phyloP scores from a whole-genome alignment of 2,797 vertebrate species.

The Xenopus petersii region DNA sequence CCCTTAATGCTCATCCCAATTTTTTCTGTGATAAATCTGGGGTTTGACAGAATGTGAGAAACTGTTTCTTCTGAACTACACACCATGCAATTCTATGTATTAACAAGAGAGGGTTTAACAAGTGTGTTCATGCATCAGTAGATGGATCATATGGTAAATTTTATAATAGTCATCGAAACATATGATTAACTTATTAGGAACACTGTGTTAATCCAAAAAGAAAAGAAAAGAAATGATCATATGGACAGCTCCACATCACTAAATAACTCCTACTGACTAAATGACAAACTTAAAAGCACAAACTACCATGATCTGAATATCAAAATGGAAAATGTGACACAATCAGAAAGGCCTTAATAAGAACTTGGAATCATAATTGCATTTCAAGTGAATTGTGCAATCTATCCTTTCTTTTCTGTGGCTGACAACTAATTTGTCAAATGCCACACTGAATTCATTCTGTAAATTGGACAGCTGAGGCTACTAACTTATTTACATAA shows the following conservation, averaged over 20 bases:
- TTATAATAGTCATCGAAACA: not conserved
- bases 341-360: conserved; percentile 26
- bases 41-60: no score
- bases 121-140: no score
- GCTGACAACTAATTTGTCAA: conserved; percentile 48
- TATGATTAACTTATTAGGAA: not conserved
- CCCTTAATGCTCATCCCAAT: no score
- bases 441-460: conserved; percentile 44
- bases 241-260: no score
- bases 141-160: not conserved
- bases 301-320: conserved; percentile 35
- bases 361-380: conserved; percentile 24
- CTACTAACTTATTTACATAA: conserved; percentile 35
- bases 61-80: no score
- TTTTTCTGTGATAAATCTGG: no score
- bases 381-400: conserved; percentile 41
- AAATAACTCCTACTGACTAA: conserved; percentile 17
- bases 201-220: not conserved
- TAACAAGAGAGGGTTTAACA: no score
- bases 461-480: conserved; percentile 45
- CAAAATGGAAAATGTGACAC: conserved; percentile 24
- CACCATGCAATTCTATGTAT: not conserved
- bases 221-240: no score
- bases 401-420: conserved; percentile 42
- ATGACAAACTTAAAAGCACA: conserved; percentile 26